Evolutionary conservation across 2,113 vertebrate species (phyloP).

Genomic region (Protobothrops flavoviridis): DNA sequence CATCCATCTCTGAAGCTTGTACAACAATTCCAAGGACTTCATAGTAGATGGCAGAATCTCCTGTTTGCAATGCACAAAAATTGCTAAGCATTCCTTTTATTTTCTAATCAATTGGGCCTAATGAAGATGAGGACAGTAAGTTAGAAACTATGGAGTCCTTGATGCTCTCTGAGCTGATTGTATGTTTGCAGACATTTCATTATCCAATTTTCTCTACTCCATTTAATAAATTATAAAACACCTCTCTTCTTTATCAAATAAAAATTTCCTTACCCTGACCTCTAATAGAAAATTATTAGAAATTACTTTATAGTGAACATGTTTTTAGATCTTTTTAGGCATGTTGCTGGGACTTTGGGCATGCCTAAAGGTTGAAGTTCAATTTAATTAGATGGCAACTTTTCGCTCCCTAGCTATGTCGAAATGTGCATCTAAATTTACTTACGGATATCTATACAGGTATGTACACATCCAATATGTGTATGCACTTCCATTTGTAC

Average conservation of each 20-base stretch:
- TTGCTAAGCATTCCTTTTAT: neutral
- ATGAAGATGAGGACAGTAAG: neutral
- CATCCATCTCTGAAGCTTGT: neutral
- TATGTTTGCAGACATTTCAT: neutral
- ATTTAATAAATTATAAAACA: neutral
- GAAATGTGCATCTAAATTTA: neutral
- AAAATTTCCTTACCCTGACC: conserved; percentile 15
- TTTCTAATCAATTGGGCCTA: neutral
- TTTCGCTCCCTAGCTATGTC: neutral
- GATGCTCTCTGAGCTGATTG: neutral
- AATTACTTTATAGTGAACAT: conserved; percentile 15
- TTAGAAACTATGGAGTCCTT: neutral
- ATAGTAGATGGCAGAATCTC: neutral
- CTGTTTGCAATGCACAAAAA: neutral
- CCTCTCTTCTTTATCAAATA: neutral
- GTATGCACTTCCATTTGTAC: neutral
- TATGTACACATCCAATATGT: neutral
- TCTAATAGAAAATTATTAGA: conserved; percentile 14
- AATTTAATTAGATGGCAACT: neutral
- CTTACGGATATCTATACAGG: neutral
- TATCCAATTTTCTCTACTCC: neutral
- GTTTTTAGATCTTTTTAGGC: conserved; percentile 3
- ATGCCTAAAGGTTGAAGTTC: neutral
- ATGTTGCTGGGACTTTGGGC: conserved; percentile 21
- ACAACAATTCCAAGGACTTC: neutral